Conservation (phyloP, 2,797 vertebrate genomes). For the Artibeus jamaicensis region DNA sequence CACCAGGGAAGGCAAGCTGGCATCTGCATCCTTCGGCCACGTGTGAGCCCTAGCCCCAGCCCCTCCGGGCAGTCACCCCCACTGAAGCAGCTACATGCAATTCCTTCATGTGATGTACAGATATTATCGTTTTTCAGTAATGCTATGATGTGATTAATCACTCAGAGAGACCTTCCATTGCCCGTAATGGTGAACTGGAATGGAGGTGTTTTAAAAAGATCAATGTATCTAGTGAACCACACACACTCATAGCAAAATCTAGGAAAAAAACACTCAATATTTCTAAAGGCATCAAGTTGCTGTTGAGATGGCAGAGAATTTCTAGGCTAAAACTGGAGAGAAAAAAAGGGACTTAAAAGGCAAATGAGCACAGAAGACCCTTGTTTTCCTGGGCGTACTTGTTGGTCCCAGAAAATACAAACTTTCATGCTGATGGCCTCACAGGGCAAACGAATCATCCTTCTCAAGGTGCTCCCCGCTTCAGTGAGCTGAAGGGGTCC, state of each 20-base stretch:
- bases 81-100: not conserved
- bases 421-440: not conserved
- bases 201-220: not conserved
- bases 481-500: not conserved
- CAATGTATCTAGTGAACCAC: not conserved
- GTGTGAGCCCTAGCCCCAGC: not conserved
- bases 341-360: not conserved
- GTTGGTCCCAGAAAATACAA: not conserved
- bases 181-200: not conserved
- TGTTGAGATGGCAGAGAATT: not conserved
- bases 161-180: not conserved
- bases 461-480: not conserved
- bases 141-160: not conserved
- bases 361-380: not conserved
- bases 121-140: not conserved
- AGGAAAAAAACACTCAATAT: not conserved
- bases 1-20: not conserved
- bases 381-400: not conserved
- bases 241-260: not conserved
- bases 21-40: accelerated
- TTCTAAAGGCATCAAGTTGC: not conserved
- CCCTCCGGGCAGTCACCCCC: not conserved
- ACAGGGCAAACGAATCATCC: not conserved
- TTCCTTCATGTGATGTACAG: not conserved
- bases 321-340: not conserved